Base-by-base conservation (phyloP, 30 jellyfish, hydroid and myxozoan genomes). In the Aurelia sp. region DNA sequence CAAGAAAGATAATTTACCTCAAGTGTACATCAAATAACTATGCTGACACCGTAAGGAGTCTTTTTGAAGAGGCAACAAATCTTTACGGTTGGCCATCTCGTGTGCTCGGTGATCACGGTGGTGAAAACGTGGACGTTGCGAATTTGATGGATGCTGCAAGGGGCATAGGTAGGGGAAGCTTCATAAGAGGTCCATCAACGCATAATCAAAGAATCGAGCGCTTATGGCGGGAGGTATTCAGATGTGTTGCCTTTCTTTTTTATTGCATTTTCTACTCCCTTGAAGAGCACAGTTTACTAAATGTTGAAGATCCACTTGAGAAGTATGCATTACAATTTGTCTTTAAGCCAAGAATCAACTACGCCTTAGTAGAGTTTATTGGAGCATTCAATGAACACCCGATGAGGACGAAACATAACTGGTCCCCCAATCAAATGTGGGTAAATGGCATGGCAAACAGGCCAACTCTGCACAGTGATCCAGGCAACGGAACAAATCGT, bases 371-470 rank as follows among this genome's bases (percentile, higher is more conserved):
- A 10, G 88, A 76, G 10, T 76, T 40, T 30, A 48, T 57, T 57
- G 88, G 33, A 55, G 40, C 41, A 21, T 76, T 76, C 33, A 52
- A 76, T 47, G 60, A 76, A 59, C 88, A 76, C 33, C 88, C 76
- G 53, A 6, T 38, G 48, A 38, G 48, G 48, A 38, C 48, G 8
- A 6, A 38, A 41, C 70, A 74, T 48, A 59, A 59, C 55, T 48
- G 72, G 72, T 48, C 85, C 41, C 41, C 85, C 44, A 74, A 74
- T 59, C 74, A 47, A 59, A 10, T 74, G 72, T 74, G 85, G 85
- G 33, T 74, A 48, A 55, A 74, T n/a, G 85, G 85, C 50, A 74
- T 40, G 85, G 21, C 55, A 30, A 55, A 74, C 80, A 60, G 48
- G 48, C 62, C 48, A 38, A 38, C 7, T 38, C n/a, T n/a, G n/a